Percentiles rank a stretch among this genome's conserved stretches.
These are phyloP conservation scores for Anthoscopus minutus DNA, from an alignment of 2,113 vertebrate species.

Conservation along the genomic window DNA sequence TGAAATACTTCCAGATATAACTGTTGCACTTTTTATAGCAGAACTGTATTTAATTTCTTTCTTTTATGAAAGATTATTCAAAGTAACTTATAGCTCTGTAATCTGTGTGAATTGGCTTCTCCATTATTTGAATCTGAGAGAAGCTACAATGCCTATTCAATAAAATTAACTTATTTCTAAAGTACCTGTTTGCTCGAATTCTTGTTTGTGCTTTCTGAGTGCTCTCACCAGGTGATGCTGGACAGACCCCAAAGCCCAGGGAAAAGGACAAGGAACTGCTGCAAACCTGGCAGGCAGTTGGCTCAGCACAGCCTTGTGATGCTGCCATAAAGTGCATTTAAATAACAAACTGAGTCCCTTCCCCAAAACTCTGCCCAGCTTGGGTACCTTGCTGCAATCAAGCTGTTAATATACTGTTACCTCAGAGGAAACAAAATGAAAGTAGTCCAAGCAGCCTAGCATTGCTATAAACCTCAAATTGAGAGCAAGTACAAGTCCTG, in stretches of 20 bases:
- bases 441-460: neutral
- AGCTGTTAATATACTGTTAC: neutral
- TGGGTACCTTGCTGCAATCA: neutral
- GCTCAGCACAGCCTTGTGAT: neutral
- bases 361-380: neutral
- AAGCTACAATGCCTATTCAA: constrained; percentile 69
- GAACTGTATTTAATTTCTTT: constrained; percentile 75
- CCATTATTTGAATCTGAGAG: constrained; percentile 66
- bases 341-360: neutral
- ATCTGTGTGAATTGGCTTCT: constrained; percentile 69
- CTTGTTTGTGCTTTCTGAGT: neutral
- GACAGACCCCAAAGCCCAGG: neutral
- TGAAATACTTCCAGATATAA: constrained; percentile 69
- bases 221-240: neutral
- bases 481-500: neutral
- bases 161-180: constrained; percentile 76
- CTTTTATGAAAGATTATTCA: constrained; percentile 76
- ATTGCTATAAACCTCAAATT: neutral
- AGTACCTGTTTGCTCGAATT: constrained; percentile 21
- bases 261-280: neutral
- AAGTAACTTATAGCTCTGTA: constrained; percentile 74
- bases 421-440: neutral
- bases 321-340: neutral
- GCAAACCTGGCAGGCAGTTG: neutral
- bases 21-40: constrained; percentile 74